Conservation (phyloP, 2,888 invertebrate species). For the Lysandra coridon region DNA sequence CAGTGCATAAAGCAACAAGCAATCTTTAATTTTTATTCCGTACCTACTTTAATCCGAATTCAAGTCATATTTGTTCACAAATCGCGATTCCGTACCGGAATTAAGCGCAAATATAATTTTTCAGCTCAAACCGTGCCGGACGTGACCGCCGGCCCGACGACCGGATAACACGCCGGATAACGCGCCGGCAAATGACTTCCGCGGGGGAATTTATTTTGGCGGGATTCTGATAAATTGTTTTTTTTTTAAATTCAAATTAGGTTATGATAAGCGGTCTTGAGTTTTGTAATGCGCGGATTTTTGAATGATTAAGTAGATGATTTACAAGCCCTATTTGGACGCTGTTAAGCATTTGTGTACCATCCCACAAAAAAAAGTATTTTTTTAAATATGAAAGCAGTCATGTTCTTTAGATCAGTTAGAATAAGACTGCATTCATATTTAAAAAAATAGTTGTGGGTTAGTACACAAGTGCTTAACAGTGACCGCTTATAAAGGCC, state of each 20-base stretch:
- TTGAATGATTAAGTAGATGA: background rate
- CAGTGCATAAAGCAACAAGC: background rate
- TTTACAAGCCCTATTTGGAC: background rate
- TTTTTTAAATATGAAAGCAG: too few relatives aligned
- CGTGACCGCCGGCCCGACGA: conserved; percentile 24
- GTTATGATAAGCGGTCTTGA: background rate
- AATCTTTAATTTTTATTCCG: background rate
- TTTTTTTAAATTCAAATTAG: conserved; percentile 10
- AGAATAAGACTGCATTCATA: too few relatives aligned
- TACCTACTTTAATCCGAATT: background rate
- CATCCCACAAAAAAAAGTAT: too few relatives aligned
- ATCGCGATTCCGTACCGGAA: conserved; percentile 10
- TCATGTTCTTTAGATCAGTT: too few relatives aligned
- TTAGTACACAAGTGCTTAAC: too few relatives aligned
- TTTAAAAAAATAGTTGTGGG: too few relatives aligned
- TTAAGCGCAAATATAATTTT: conserved; percentile 27
- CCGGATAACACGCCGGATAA: conserved; percentile 30
- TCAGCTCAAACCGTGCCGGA: conserved; percentile 22
- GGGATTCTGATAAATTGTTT: conserved; percentile 18
- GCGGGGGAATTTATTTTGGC: conserved; percentile 16
- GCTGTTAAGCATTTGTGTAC: too few relatives aligned
- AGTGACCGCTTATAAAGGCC: too few relatives aligned
- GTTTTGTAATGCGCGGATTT: background rate
- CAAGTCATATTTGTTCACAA: conserved; percentile 19
- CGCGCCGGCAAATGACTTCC: conserved; percentile 26